These are phyloP conservation scores for Darevskia nairensis DNA, from an alignment of 2,797 vertebrate species.

Conservation along the genomic window DNA sequence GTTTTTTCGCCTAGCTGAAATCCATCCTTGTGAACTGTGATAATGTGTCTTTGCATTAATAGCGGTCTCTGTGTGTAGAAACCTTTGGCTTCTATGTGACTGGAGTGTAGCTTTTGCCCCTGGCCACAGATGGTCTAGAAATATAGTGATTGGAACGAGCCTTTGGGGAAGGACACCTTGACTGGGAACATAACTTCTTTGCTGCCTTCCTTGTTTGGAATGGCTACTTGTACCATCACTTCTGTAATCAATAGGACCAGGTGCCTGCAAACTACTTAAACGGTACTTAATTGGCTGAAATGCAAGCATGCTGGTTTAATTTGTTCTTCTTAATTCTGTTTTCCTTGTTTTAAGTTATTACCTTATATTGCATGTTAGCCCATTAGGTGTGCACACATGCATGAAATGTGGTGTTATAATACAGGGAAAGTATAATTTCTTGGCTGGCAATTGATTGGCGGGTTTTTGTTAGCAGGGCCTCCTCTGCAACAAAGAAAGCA, in stretches of 20 bases:
- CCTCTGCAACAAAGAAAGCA: neutral
- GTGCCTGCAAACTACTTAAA: neutral
- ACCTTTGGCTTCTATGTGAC: too few relatives aligned
- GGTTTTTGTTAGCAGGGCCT: neutral
- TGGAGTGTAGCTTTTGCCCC: too few relatives aligned
- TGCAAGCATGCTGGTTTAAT: neutral
- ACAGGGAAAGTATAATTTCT: neutral
- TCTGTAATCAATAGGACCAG: neutral
- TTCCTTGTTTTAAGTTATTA: neutral
- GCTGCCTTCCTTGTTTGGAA: neutral
- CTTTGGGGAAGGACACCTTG: neutral
- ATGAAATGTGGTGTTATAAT: neutral
- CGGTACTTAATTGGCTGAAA: neutral
- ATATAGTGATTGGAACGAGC: neutral
- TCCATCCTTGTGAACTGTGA: too few relatives aligned
- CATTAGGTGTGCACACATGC: neutral
- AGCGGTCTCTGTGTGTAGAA: too few relatives aligned
- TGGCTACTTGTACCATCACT: neutral
- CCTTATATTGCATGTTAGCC: neutral
- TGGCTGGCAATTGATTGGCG: constrained; percentile 5
- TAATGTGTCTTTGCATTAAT: too few relatives aligned
- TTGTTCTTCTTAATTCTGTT: neutral
- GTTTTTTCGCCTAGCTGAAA: neutral
- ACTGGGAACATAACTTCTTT: neutral
- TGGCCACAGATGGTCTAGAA: neutral